Evolutionary conservation across 1,140 invertebrate species (phyloP).

Genomic region (Yoshiicerus persimilis): DNA sequence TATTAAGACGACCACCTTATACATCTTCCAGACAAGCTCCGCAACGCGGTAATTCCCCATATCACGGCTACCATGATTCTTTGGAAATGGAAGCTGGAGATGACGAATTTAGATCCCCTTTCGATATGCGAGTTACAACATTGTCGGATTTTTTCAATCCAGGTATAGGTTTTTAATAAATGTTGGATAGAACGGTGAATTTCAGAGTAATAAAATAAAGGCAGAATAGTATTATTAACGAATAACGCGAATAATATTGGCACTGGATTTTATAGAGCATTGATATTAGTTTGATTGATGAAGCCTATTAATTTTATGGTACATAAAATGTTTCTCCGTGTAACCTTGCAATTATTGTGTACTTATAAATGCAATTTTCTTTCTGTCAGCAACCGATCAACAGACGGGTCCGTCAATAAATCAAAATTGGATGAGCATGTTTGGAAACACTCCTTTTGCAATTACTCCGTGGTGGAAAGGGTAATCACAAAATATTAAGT

Average conservation of each 20-base stretch:
- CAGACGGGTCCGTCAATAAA: not conserved
- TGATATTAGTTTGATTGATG: too few relatives aligned
- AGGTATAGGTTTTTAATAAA: not conserved
- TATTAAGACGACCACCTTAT: not conserved
- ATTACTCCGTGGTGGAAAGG: constrained; percentile 42
- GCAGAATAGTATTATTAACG: too few relatives aligned
- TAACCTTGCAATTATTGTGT: too few relatives aligned
- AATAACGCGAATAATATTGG: too few relatives aligned
- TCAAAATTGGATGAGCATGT: not conserved
- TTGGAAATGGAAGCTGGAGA: not conserved
- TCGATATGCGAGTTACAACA: not conserved
- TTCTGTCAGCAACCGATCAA: not conserved
- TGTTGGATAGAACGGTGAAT: too few relatives aligned
- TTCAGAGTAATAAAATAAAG: too few relatives aligned
- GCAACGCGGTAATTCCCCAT: not conserved
- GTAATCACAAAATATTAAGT: constrained; percentile 21
- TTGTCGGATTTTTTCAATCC: not conserved
- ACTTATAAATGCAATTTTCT: too few relatives aligned
- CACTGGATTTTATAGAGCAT: too few relatives aligned
- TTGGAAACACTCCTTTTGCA: not conserved
- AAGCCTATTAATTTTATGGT: too few relatives aligned
- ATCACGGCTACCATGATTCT: not conserved
- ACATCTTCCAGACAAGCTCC: not conserved
- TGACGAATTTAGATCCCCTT: not conserved
- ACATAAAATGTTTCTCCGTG: not conserved